Evolutionary conservation across 2,888 invertebrate species (phyloP), one percentile per base, ranked within the genome.

Genomic region (Piscicola geometra): DNA sequence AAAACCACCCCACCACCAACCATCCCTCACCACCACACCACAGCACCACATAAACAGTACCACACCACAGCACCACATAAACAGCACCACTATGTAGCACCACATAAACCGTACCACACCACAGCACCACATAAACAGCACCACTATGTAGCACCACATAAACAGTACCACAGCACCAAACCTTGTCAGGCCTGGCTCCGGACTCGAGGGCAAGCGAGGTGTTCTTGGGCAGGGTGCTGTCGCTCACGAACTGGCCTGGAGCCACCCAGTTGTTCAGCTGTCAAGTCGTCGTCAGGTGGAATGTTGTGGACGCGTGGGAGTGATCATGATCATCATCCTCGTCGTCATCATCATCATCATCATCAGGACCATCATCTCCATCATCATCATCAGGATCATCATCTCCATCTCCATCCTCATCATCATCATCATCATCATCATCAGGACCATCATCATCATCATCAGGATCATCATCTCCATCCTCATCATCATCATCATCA

Each of bases 251-350:
- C 60, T 56, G 60, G n/a, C 60, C 60, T 56, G 60, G 60, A 18
- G 60, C 60, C 60, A 56, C 60, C 60, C 60, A 56, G 60, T 56
- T 56, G 60, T 25, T 56, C 60, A 56, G 21, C 60, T 56, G 60
- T 25, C 21, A 47, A 47, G 9, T 15, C 50, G 12, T 9, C 9
- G 50, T n/a, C n/a, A n/a, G n/a, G n/a, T n/a, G 50, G 9, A 47
- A 21, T 47, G 50, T 47, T 47, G 21, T 47, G 9, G 21, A 9
- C 50, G 21, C 21, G 9, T 47, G 12, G 12, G 21, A 47, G 50
- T 47, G 50, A 47, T 47, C 9, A 47, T 47, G 50, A 47, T 47
- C 21, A 47, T 47, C 21, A 47, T 9, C 21, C 50, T 47, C n/a
- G n/a, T n/a, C n/a, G n/a, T n/a, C 21, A 15, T 47, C 21, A 47